Percentiles rank a stretch among this genome's conserved stretches.
These are phyloP conservation scores for Varanus salvator DNA, from an alignment of 2,113 vertebrate genomes.

Conservation along the genomic window DNA sequence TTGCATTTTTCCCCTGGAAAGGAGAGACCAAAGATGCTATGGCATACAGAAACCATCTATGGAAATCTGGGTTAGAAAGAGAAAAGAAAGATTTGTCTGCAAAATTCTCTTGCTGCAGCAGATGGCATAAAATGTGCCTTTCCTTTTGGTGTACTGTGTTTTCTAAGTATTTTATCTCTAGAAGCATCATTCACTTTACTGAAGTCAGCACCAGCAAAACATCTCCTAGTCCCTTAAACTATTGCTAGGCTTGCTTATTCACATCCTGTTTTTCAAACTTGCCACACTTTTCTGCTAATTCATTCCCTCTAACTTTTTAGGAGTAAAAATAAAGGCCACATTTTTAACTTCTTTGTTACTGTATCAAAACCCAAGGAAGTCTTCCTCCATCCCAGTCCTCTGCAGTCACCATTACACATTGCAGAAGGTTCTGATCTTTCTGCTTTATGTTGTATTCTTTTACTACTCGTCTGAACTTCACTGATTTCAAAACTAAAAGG, in stretches of 20 bases:
- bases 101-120: conserved; percentile 3
- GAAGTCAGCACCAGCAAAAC: background rate
- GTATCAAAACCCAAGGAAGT: background rate
- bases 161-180: background rate
- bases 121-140: background rate
- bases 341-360: background rate
- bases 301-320: background rate
- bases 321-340: background rate
- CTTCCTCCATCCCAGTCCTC: background rate
- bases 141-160: background rate
- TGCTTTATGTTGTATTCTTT: background rate
- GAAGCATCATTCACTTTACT: background rate
- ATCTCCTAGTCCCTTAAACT: background rate
- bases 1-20: background rate
- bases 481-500: background rate
- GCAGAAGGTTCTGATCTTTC: background rate
- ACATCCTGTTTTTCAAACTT: background rate
- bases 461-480: background rate
- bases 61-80: background rate
- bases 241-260: background rate
- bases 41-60: background rate
- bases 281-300: background rate
- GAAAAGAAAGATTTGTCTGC: conserved; percentile 6
- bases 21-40: background rate
- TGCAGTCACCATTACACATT: background rate